These are phyloP conservation scores for Pristionchus mayeri DNA, from an alignment of 2,888 invertebrate genomes.

Conservation along the genomic window DNA sequence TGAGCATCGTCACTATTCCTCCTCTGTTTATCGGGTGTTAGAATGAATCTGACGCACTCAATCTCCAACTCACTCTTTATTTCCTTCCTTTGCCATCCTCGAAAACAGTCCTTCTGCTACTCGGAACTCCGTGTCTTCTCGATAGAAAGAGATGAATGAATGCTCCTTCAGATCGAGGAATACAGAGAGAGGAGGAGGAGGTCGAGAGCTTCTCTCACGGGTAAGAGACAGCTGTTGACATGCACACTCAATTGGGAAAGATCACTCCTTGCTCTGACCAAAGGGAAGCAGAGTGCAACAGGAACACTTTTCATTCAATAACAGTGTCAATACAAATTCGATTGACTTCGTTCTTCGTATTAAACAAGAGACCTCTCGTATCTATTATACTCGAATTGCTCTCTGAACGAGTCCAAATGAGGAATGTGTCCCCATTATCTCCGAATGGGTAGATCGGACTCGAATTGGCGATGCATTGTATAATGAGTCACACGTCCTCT, in stretches of 20 bases:
- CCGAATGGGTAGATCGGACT: background rate
- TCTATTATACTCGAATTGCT: too few relatives aligned
- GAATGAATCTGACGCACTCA: constrained; percentile 10
- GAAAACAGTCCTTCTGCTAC: background rate
- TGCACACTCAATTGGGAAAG: background rate
- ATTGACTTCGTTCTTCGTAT: too few relatives aligned
- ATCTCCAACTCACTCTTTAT: too few relatives aligned
- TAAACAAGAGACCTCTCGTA: too few relatives aligned
- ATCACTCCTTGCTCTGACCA: background rate
- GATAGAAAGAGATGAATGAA: background rate
- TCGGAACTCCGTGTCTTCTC: background rate
- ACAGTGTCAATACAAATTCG: too few relatives aligned
- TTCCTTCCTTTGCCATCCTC: background rate
- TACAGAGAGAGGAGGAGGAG: constrained; percentile 66
- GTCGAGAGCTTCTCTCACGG: constrained; percentile 67
- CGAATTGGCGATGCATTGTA: too few relatives aligned
- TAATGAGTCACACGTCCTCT: background rate
- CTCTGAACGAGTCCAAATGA: too few relatives aligned
- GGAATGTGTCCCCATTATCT: background rate
- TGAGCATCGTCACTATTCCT: too few relatives aligned
- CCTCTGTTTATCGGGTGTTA: constrained; percentile 2
- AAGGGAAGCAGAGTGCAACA: background rate
- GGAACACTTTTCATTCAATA: background rate
- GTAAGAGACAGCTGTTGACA: constrained; percentile 47
- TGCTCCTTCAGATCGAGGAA: constrained; percentile 63